Evolutionary conservation across 2,113 vertebrate species (phyloP).

Genomic region (Telmatochromis sp.): DNA sequence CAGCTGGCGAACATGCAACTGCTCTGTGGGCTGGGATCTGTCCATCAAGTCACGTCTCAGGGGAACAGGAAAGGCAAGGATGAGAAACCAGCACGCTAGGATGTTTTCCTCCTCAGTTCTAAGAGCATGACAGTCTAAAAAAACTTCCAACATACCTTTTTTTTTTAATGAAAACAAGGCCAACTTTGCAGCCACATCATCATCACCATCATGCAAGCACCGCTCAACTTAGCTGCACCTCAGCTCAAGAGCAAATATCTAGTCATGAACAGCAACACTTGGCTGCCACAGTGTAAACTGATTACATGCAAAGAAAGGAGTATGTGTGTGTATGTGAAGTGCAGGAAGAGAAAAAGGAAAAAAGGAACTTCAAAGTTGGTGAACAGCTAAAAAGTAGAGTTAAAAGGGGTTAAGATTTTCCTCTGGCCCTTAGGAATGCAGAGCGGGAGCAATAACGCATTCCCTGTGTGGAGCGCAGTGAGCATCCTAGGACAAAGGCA

Average conservation of each 20-base stretch:
- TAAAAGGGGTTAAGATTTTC: constrained; percentile 36
- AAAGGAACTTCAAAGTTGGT: constrained; percentile 32
- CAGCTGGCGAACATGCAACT: neutral
- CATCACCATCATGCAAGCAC: neutral
- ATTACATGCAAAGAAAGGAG: constrained; percentile 25
- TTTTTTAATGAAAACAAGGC: neutral
- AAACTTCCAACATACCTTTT: neutral
- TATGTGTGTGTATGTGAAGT: neutral
- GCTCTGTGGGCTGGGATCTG: neutral
- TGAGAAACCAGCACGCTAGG: neutral
- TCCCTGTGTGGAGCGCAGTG: constrained; percentile 5
- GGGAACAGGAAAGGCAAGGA: neutral
- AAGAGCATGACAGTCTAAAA: neutral
- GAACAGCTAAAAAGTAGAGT: constrained; percentile 19
- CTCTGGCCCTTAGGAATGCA: constrained; percentile 38
- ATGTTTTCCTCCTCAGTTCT: neutral
- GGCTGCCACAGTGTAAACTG: constrained; percentile 30
- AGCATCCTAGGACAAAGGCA: neutral
- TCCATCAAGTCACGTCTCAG: constrained; percentile 8
- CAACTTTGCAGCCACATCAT: neutral
- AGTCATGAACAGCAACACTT: neutral
- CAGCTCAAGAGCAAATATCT: neutral
- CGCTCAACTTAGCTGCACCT: neutral
- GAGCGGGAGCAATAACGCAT: constrained; percentile 26
- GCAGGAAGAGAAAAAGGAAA: neutral